Base-by-base conservation (phyloP, 2,797 vertebrate species). In the Pseudocheirus occidentalis region DNA sequence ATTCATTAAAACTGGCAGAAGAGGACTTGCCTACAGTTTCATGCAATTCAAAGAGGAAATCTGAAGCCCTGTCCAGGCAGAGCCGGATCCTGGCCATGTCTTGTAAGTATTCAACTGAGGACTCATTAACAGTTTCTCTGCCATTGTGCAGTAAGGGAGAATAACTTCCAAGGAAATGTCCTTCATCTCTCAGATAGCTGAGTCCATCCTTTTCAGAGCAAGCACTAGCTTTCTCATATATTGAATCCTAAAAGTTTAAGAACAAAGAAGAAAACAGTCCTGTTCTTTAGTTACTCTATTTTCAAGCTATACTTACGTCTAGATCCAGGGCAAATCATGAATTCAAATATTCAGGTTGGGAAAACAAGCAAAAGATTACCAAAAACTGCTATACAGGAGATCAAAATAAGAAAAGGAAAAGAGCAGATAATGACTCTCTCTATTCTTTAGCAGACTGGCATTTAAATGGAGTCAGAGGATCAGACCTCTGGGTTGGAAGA, bases 71-170 rank as follows among this genome's bases (percentile, higher is more conserved):
- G 95, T 99, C 99, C 50, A 99, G 98, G 92, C 99, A 99, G 97
- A 99, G 98, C 14, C 99, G 99, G 62, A 99, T 98, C 97, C 98
- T 97, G 96, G 99, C 99, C 94, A 99, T 93, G 6, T 98, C 98
- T 98, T 99, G 99, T 96, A 99, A 98, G 92, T 98, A 98, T 0
- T 99, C 99, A 5, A 99, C 98, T 0, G 99, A 99, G 0, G 98
- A 97, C 1, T 97, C 96, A 50, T 95, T 40, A 27, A 96, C 54
- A 3, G 94, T 52, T 14, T 92, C 97, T 3, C 0, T 31, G 4
- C 52, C 92, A 2, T 3, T 95, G 6, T 0, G 91, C 31, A 97
- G 95, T 13, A 98, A 94, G 0, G 0, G 2, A 29, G 2, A 11
- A 24, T 92, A 98, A 1, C 97, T 97, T 55, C 91, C 96, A 58